Percentiles rank a stretch among this genome's conserved stretches.
phyloP scores from a whole-genome alignment of 2,113 vertebrate genomes.

The Phrynosoma blainvillii region DNA sequence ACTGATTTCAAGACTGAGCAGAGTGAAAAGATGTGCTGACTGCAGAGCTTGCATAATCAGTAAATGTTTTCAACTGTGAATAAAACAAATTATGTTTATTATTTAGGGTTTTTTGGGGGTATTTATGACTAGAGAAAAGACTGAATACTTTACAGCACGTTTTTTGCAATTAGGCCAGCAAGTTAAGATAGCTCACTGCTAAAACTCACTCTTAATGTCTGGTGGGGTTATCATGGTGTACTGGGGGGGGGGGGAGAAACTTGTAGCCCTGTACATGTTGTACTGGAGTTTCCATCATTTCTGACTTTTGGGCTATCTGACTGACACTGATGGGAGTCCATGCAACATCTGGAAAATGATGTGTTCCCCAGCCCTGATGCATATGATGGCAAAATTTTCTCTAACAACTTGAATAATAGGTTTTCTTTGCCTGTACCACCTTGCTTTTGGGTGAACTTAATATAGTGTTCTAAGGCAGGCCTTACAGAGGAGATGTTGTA shows the following conservation, averaged over 20 bases:
- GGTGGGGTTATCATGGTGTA: no score
- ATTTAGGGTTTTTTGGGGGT: no score
- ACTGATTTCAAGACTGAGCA: not conserved
- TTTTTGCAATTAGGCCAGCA: not conserved
- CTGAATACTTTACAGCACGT: not conserved
- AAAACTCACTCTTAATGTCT: not conserved
- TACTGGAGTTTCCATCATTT: no score
- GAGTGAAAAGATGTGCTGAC: not conserved
- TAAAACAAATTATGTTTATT: no score
- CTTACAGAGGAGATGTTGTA: not conserved
- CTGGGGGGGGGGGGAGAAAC: no score
- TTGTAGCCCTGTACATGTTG: no score
- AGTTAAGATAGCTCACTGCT: no score
- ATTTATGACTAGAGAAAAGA: not conserved
- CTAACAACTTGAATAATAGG: not conserved
- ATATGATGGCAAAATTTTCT: not conserved
- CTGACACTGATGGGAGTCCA: no score
- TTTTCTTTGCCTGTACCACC: not conserved
- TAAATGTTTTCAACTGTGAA: not conserved
- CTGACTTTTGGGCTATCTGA: no score
- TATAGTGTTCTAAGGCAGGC: not conserved
- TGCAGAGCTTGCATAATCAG: not conserved
- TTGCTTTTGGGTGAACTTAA: not conserved
- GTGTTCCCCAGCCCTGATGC: no score
- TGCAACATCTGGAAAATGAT: no score